Evolutionary conservation across 2,113 vertebrate species (phyloP).

Genomic region (Ictalurus furcatus): DNA sequence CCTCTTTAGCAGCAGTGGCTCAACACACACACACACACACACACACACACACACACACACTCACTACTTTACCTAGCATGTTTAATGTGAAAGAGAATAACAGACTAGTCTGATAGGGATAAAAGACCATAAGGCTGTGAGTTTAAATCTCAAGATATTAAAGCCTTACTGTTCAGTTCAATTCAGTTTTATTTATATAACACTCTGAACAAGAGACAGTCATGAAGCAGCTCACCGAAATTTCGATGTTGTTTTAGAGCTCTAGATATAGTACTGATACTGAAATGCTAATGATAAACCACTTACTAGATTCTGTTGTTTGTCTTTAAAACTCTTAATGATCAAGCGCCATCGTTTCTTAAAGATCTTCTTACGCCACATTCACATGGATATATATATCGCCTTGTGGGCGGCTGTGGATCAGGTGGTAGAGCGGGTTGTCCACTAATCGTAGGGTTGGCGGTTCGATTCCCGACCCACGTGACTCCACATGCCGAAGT

Average conservation of each 20-base stretch:
- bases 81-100: neutral
- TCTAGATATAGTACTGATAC: neutral
- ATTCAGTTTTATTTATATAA: neutral
- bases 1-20: neutral
- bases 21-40: neutral
- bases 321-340: no score
- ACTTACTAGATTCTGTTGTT: no score
- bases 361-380: no score
- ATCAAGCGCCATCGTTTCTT: no score
- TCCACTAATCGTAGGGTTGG: no score
- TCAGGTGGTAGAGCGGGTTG: no score
- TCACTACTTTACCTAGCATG: neutral
- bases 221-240: neutral
- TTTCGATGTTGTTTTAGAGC: neutral
- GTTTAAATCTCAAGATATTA: neutral
- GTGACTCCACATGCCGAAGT: no score
- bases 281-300: neutral
- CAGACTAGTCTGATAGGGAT: neutral
- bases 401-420: no score
- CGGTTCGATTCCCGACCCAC: no score
- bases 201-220: neutral
- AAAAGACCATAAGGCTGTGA: neutral
- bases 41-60: neutral
- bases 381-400: no score
- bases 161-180: neutral